These are phyloP conservation scores for Macrosoma leucophasiata DNA, from an alignment of 2,888 invertebrate species.

Conservation along the genomic window DNA sequence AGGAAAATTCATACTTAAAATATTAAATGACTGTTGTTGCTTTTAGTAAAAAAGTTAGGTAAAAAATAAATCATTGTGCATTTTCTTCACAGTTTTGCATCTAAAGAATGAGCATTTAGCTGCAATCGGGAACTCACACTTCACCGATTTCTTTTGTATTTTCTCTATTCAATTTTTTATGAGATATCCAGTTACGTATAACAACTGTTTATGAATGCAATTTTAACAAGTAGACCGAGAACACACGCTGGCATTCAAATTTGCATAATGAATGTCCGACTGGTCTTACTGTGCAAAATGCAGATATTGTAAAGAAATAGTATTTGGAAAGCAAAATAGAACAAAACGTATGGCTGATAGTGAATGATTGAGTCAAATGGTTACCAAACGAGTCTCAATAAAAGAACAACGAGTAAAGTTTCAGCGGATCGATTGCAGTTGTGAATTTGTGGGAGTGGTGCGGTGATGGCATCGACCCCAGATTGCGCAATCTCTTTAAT, in stretches of 20 bases:
- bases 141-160: no score
- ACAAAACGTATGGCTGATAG: constrained; percentile 7
- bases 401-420: constrained; percentile 33
- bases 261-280: constrained; percentile 33
- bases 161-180: no score
- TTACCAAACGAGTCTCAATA: constrained; percentile 17
- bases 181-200: constrained; percentile 34
- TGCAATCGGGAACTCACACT: no score
- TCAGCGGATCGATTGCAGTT: constrained; percentile 41
- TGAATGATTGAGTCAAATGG: constrained; percentile 16
- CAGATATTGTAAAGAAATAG: constrained; percentile 11
- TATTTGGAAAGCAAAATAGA: constrained; percentile 18
- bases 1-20: no score
- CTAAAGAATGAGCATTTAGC: no score
- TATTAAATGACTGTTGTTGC: no score
- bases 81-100: no score
- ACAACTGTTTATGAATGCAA: constrained; percentile 35
- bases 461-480: constrained; percentile 52
- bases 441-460: no score
- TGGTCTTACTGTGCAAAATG: constrained; percentile 28
- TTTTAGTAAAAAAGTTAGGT: no score
- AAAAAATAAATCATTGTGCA: no score
- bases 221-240: constrained; percentile 52
- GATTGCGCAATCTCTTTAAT: constrained; percentile 42
- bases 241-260: constrained; percentile 39